A percentile compares a stretch with the other conserved stretches of the same genome.
Evolutionary conservation across 2,888 invertebrate species (phyloP).

Genomic region (Quadroppia sp.): DNA sequence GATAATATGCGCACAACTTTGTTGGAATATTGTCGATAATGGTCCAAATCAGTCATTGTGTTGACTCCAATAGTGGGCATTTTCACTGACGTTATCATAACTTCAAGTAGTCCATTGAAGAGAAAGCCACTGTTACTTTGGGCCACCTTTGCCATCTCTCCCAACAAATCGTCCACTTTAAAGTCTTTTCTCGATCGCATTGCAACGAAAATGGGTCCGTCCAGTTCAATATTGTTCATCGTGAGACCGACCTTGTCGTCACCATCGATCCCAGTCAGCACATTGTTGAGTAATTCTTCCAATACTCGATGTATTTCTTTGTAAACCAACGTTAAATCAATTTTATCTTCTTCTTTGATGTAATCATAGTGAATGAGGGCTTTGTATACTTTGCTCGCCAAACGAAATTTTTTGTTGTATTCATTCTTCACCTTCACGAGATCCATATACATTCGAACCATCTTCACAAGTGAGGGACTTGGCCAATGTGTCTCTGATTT

Average conservation of each 20-base stretch:
- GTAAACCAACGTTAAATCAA: not conserved
- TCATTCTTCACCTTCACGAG: not conserved
- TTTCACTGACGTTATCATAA: slow-evolving; percentile 2
- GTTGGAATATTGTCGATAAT: not conserved
- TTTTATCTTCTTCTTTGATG: not conserved
- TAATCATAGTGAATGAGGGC: not conserved
- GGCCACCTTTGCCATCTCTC: not conserved
- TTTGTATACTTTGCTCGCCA: not conserved
- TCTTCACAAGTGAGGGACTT: no score
- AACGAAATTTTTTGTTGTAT: not conserved
- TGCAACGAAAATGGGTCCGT: not conserved
- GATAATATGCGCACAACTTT: not conserved
- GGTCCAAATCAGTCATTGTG: not conserved
- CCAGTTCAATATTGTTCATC: not conserved
- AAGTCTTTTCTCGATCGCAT: not conserved
- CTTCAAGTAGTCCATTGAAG: slow-evolving; percentile 1
- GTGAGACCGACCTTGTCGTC: not conserved
- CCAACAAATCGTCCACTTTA: not conserved
- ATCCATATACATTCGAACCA: not conserved
- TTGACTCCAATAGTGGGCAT: not conserved
- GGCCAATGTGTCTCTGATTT: no score
- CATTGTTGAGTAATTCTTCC: not conserved
- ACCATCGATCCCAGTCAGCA: not conserved
- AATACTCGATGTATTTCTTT: not conserved
- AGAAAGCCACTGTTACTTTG: slow-evolving; percentile 25